Evolutionary conservation across 2,888 invertebrate genomes (phyloP).

Genomic region (Erebia palarica): DNA sequence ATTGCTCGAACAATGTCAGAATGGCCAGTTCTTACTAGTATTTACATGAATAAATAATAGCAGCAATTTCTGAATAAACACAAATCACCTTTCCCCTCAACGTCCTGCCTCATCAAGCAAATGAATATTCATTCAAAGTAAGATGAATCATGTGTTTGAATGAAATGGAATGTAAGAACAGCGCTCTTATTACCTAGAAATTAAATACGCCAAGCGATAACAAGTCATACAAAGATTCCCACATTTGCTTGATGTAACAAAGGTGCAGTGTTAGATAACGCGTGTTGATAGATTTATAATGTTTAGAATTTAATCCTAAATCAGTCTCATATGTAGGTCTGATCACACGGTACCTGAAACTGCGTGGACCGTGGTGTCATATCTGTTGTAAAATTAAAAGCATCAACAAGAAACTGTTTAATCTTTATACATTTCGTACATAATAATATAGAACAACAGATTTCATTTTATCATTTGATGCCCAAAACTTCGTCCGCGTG

Average conservation of each 20-base stretch:
- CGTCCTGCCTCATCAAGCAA: slow-evolving; percentile 29
- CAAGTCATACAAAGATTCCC: slow-evolving; percentile 51
- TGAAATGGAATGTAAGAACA: slow-evolving; percentile 33
- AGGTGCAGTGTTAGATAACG: slow-evolving; percentile 62
- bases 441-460: no score
- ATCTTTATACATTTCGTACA: no score
- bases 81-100: slow-evolving; percentile 22
- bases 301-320: background rate
- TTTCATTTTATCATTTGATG: no score
- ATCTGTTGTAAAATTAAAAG: no score
- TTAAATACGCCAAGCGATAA: slow-evolving; percentile 41
- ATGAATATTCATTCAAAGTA: slow-evolving; percentile 34
- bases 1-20: slow-evolving; percentile 4
- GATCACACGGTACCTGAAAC: background rate
- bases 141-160: slow-evolving; percentile 36
- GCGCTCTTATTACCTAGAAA: slow-evolving; percentile 55
- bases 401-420: no score
- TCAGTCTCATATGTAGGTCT: no score
- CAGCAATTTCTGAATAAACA: slow-evolving; percentile 11
- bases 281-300: slow-evolving; percentile 41
- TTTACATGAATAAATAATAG: slow-evolving; percentile 17
- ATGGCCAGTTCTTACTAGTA: background rate
- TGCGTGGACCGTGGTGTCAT: background rate
- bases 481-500: no score
- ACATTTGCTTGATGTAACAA: slow-evolving; percentile 60